Evolutionary conservation across 1,140 invertebrate genomes (phyloP), one percentile per base, ranked within the genome.

Genomic region (Brachionus koreanus): DNA sequence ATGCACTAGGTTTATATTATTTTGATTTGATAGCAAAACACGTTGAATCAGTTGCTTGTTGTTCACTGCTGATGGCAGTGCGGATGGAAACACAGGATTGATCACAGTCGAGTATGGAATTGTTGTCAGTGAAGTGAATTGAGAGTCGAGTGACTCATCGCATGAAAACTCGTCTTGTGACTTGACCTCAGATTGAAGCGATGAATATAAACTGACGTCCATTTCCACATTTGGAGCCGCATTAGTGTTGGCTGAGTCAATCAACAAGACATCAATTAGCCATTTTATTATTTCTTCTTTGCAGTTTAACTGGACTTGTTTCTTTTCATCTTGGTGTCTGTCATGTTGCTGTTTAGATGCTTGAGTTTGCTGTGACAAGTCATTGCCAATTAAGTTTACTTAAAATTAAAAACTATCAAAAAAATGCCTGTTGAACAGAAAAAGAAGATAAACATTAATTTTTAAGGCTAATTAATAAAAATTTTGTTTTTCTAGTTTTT

Each of bases 1-100:
- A 86, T 97, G 94, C 39, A 97, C 92, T 87, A 98, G 94, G 89
- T 98, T 95, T 3, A 98, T 92, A 87, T 98, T 97, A 83, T 95
- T 94, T 63, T 95, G 90, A 69, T 91, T 93, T 35, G 93, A 93
- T 86, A 94, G 96, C 5, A 98, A 90, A 5, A 97, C 94, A 84
- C 95, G 92, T 35, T 93, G 91, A 0, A 79, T 43, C 10, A 79
- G 23, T 35, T 61, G 76, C 25, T 79, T 79, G 23, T 79, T 79
- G 37, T 35, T 69, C 6, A 19, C 13, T 69, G 29, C 1, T n/a
- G 65, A 19, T n/a, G 37, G 33, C n/a, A 33, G 16, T 2, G n/a
- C n/a, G n/a, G n/a, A n/a, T n/a, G n/a, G n/a, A n/a, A n/a, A n/a
- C n/a, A n/a, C n/a, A n/a, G 13, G 1, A 33, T 37, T 39, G 16